These are phyloP conservation scores for Salmo trutta DNA, from an alignment of 2,797 vertebrate species.

Conservation along the genomic window DNA sequence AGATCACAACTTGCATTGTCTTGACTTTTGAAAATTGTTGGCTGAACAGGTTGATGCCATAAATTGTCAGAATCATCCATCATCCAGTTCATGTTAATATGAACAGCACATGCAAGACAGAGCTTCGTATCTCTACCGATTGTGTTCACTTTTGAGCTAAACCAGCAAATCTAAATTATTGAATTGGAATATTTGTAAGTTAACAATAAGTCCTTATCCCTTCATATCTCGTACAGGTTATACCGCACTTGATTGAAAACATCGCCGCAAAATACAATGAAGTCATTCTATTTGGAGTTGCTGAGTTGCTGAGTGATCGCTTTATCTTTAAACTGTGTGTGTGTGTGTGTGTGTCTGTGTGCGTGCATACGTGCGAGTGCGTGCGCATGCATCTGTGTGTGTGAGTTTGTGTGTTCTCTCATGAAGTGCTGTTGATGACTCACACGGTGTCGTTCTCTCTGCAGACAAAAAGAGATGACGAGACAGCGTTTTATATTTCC, in stretches of 20 bases:
- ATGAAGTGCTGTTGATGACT: slow-evolving; percentile 61
- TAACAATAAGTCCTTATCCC: not conserved
- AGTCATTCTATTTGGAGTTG: not conserved
- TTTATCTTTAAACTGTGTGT: slow-evolving; percentile 25
- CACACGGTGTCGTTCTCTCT: slow-evolving; percentile 59
- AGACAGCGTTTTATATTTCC: slow-evolving; percentile 79
- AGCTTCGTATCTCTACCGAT: not conserved
- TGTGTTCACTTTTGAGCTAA: not conserved
- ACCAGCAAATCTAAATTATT: not conserved
- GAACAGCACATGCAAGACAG: not conserved
- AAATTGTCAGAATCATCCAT: not conserved
- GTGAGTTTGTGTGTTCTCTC: slow-evolving; percentile 12
- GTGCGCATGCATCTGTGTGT: not conserved
- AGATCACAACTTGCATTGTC: not conserved
- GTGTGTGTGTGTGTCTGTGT: slow-evolving; percentile 38
- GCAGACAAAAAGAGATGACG: slow-evolving; percentile 66
- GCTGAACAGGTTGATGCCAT: not conserved
- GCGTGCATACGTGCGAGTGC: slow-evolving; percentile 57
- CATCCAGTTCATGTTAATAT: not conserved
- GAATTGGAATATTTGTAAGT: not conserved
- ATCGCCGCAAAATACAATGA: not conserved
- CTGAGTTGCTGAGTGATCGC: not conserved
- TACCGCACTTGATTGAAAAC: not conserved
- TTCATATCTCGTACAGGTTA: not conserved
- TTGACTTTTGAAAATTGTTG: not conserved